phyloP scores from a whole-genome alignment of 1,140 invertebrate species.

The Trichonephila clavata region DNA sequence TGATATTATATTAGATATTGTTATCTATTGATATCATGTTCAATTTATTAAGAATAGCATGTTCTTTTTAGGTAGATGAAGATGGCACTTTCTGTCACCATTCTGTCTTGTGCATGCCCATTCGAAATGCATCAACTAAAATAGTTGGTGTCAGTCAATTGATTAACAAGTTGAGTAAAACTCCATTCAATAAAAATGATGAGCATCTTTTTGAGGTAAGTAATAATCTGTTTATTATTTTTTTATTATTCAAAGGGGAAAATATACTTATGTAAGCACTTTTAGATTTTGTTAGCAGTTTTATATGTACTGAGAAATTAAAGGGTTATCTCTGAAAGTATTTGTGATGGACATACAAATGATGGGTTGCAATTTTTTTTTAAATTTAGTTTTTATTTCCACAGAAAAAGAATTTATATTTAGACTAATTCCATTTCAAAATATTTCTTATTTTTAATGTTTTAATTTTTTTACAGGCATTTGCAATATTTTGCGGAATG shows the following conservation, averaged over 20 bases:
- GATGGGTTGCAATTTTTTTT: too few species aligned
- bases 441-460: neutral
- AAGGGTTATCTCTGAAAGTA: too few species aligned
- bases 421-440: too few species aligned
- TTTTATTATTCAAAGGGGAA: too few species aligned
- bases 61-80: constrained; percentile 85
- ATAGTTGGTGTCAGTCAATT: constrained; percentile 96
- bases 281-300: too few species aligned
- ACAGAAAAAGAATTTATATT: too few species aligned
- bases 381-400: neutral
- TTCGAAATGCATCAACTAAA: constrained; percentile 91
- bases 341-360: too few species aligned
- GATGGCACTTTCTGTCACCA: constrained; percentile 89
- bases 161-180: constrained; percentile 95
- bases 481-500: constrained; percentile 97
- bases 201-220: constrained; percentile 91
- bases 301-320: too few species aligned
- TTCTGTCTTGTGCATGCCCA: constrained; percentile 94
- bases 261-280: too few species aligned
- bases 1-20: too few species aligned
- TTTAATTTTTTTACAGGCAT: constrained; percentile 83
- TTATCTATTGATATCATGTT: too few species aligned
- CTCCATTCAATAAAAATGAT: constrained; percentile 92
- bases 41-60: neutral
- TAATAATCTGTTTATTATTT: neutral